Evolutionary conservation across 2,113 vertebrate genomes (phyloP).

Genomic region (Myotis davidii): DNA sequence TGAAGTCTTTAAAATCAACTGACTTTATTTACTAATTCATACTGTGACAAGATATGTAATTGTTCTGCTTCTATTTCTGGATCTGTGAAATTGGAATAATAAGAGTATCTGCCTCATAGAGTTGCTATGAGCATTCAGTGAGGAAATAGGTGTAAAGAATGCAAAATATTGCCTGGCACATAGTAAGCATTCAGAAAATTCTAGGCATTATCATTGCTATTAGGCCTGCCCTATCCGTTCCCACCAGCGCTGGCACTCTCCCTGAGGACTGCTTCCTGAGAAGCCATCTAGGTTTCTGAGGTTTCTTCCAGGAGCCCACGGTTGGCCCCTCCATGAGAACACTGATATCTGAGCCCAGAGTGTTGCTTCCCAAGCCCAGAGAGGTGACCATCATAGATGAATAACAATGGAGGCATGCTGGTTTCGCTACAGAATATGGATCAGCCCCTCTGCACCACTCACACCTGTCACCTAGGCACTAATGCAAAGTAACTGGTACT

Average conservation of each 20-base stretch:
- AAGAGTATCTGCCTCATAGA: background rate
- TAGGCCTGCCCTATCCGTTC: background rate
- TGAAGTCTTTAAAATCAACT: background rate
- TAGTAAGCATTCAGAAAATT: background rate
- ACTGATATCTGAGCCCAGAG: background rate
- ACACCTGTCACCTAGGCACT: background rate
- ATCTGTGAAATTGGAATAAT: background rate
- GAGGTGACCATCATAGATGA: background rate
- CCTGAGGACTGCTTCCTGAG: background rate
- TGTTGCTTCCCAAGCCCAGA: accelerated
- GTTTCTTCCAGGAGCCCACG: background rate
- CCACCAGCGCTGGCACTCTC: background rate
- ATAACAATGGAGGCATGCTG: background rate
- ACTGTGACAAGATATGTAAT: background rate
- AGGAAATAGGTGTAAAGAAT: background rate
- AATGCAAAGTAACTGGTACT: background rate
- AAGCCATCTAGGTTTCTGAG: background rate
- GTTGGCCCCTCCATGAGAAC: background rate
- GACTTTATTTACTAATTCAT: background rate
- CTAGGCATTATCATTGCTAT: background rate
- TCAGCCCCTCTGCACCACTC: background rate
- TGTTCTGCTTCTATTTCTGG: background rate
- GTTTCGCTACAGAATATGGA: background rate
- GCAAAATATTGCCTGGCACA: background rate
- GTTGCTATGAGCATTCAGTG: background rate